These are phyloP conservation scores for Vidua chalybeata DNA, from an alignment of 2,113 vertebrate species.

Conservation along the genomic window DNA sequence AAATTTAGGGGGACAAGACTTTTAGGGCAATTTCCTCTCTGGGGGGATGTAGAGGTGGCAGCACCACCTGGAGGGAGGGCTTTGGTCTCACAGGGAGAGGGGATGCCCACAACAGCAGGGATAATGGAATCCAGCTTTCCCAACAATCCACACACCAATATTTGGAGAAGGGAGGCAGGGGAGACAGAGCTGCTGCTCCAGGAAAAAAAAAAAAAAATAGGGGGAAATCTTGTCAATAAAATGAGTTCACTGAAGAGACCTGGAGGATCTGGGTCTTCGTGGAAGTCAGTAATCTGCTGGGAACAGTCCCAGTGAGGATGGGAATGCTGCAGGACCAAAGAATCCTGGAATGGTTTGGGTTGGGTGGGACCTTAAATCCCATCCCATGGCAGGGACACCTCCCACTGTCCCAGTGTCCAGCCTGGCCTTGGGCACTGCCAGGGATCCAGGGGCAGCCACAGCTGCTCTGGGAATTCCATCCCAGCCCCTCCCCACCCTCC, in stretches of 20 bases:
- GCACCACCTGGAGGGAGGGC: background rate
- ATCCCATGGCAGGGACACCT: background rate
- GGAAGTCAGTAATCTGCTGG: background rate
- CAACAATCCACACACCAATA: background rate
- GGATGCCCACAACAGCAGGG: fast-evolving
- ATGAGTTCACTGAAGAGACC: background rate
- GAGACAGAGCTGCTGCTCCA: background rate
- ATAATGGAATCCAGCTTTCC: background rate
- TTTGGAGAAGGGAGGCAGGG: background rate
- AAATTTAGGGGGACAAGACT: background rate
- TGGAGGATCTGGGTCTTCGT: background rate
- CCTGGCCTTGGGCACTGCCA: background rate
- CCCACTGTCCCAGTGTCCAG: background rate
- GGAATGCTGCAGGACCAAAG: background rate
- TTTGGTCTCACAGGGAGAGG: background rate
- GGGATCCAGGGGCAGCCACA: background rate
- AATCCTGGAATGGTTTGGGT: background rate
- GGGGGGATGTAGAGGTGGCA: background rate
- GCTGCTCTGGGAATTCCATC: background rate
- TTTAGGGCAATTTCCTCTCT: background rate
- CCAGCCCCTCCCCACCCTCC: no score
- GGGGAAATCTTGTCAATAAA: background rate
- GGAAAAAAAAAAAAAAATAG: background rate
- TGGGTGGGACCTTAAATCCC: background rate
- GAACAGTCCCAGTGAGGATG: background rate